These are phyloP conservation scores for Diadophis punctatus DNA, from an alignment of 2,113 vertebrate species.

Conservation along the genomic window DNA sequence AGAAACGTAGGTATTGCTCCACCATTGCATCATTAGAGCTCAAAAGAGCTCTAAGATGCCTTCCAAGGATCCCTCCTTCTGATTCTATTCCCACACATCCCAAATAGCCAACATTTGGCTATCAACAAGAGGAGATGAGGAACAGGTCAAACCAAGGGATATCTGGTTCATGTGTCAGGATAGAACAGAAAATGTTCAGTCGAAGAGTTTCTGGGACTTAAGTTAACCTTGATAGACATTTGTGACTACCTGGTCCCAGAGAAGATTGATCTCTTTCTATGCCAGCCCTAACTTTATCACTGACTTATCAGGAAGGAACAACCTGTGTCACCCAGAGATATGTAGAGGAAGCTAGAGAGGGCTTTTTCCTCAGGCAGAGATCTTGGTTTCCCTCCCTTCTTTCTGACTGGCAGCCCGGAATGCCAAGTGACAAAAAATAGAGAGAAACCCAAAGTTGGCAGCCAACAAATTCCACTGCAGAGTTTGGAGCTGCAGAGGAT, in stretches of 20 bases:
- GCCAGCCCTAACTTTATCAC: not conserved
- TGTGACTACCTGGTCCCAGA: not conserved
- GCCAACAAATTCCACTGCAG: not conserved
- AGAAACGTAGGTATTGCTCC: too few relatives aligned
- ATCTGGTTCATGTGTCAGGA: too few relatives aligned
- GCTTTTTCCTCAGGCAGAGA: not conserved
- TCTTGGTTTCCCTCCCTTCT: not conserved
- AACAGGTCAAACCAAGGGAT: not conserved
- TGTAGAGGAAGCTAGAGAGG: not conserved
- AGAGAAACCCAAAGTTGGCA: constrained; percentile 4
- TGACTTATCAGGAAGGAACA: not conserved
- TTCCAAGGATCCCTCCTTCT: too few relatives aligned
- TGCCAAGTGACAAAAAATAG: not conserved
- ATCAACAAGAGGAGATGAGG: not conserved
- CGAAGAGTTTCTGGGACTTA: too few relatives aligned
- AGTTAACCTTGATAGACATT: fast-evolving
- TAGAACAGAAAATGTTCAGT: too few relatives aligned
- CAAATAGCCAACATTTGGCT: not conserved
- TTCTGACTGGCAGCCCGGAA: not conserved
- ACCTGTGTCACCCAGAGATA: not conserved
- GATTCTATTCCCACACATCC: not conserved
- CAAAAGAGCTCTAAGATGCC: too few relatives aligned
- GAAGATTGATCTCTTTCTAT: not conserved
- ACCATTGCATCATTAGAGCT: too few relatives aligned
- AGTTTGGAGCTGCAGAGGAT: constrained; percentile 11